Base-by-base conservation (phyloP, 35 echinoderm and acorn worm genomes). In the Ophioderma brevispina region DNA sequence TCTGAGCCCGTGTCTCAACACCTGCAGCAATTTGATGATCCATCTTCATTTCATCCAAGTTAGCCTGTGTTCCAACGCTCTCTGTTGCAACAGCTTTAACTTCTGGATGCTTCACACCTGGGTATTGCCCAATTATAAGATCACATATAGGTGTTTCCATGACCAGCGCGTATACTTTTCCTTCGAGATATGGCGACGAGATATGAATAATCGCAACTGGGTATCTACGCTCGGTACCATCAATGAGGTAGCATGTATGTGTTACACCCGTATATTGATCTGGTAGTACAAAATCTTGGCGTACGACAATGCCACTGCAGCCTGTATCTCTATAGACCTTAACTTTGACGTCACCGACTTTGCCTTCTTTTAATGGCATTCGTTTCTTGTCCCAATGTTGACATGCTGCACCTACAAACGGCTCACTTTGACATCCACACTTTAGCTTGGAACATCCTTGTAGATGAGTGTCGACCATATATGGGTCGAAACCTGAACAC, bases 61-160 rank as follows among this genome's bases (percentile, higher is more conserved):
- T 52, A 21, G 46, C 46, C 21, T 52, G 46, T 8, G 21, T 21
- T 11, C 46, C 46, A 11, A 52, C 21, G 46, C 46, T 52, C 46
- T 52, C 46, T 52, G 46, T 52, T 11, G 46, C 8, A 11, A 21
- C 21, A 52, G 21, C 46, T 52, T 52, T 52, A 21, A 52, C n/a
- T n/a, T n/a, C n/a, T n/a, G n/a, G n/a, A n/a, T n/a, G n/a, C n/a
- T n/a, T n/a, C n/a, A n/a, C n/a, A n/a, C n/a, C n/a, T n/a, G n/a
- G n/a, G n/a, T n/a, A n/a, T n/a, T n/a, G n/a, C n/a, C 90, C 83
- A 15, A 92, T 32, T 23, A 92, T 80, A 25, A 92, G 1, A 78
- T 87, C 83, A 84, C 77, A 91, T 4, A 92, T 75, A 6, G 83
- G 84, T 13, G 10, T 87, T 8, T 78, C n/a, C 82, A 86, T 78